These are phyloP conservation scores for Meda fulgida DNA, from an alignment of 2,797 vertebrate species.

Conservation along the genomic window DNA sequence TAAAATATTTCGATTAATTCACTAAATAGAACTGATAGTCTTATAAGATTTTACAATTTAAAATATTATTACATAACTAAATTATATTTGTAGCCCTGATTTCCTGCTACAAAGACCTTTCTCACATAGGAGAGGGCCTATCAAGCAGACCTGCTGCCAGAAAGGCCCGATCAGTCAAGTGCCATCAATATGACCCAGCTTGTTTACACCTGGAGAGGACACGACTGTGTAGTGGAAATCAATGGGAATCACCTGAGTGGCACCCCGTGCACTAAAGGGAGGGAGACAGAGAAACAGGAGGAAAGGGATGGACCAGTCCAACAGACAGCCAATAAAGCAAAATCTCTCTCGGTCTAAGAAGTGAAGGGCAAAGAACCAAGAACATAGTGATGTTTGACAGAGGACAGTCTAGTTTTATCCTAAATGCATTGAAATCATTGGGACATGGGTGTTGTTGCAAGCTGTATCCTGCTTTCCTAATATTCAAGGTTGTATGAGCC, in stretches of 20 bases:
- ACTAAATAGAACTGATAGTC: neutral
- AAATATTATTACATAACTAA: neutral
- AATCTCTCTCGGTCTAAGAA: constrained; percentile 34
- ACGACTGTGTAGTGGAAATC: constrained; percentile 62
- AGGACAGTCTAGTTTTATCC: neutral
- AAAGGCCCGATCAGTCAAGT: constrained; percentile 65
- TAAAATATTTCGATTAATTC: constrained; percentile 15
- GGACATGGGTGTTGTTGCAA: neutral
- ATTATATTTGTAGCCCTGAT: neutral
- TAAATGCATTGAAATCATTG: neutral
- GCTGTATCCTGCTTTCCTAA: constrained; percentile 1
- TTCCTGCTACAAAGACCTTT: constrained; percentile 41
- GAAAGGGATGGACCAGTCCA: constrained; percentile 34
- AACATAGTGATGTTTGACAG: neutral
- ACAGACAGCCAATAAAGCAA: constrained; percentile 38
- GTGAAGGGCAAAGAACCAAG: constrained; percentile 47
- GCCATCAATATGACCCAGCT: constrained; percentile 64
- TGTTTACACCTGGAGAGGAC: constrained; percentile 68
- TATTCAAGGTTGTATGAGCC: constrained; percentile 23
- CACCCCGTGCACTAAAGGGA: constrained; percentile 57
- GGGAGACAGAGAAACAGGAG: constrained; percentile 36
- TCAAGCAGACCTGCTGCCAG: constrained; percentile 59
- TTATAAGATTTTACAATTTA: neutral
- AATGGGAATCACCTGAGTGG: constrained; percentile 69
- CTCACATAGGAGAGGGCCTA: constrained; percentile 54